phyloP scores from a whole-genome alignment of 2,888 invertebrate genomes.

The Epistrophella euchroma region DNA sequence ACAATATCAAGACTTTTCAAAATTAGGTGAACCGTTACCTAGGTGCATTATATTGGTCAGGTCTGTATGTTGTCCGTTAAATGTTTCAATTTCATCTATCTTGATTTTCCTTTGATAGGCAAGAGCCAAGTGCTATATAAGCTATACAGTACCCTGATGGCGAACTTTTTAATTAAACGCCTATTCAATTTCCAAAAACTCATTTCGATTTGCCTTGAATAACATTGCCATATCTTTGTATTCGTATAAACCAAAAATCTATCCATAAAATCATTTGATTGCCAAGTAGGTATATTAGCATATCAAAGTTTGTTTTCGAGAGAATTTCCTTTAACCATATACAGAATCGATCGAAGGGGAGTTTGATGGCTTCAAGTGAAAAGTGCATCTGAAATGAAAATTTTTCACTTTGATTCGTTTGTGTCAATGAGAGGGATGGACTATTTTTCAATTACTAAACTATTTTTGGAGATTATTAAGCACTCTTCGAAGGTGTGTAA shows the following conservation, averaged over 20 bases:
- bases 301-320: slow-evolving; percentile 4
- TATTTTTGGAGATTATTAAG: not conserved
- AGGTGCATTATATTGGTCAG: no score
- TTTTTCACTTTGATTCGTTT: slow-evolving; percentile 16
- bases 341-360: slow-evolving; percentile 1
- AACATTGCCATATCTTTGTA: not conserved
- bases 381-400: slow-evolving; percentile 41
- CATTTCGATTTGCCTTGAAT: slow-evolving; percentile 13
- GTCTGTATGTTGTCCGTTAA: not conserved
- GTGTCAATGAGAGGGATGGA: not conserved
- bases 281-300: not conserved
- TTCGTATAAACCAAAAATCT: not conserved
- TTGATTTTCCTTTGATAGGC: slow-evolving; percentile 10
- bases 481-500: slow-evolving; percentile 12
- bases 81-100: not conserved
- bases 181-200: slow-evolving; percentile 6
- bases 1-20: no score
- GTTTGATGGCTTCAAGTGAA: slow-evolving; percentile 5
- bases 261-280: not conserved
- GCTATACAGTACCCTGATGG: not conserved
- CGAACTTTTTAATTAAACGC: not conserved
- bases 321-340: not conserved
- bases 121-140: not conserved
- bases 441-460: slow-evolving; percentile 4
- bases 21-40: no score